Conservation (phyloP, 1,140 invertebrate species). For the Ladona fulva region DNA sequence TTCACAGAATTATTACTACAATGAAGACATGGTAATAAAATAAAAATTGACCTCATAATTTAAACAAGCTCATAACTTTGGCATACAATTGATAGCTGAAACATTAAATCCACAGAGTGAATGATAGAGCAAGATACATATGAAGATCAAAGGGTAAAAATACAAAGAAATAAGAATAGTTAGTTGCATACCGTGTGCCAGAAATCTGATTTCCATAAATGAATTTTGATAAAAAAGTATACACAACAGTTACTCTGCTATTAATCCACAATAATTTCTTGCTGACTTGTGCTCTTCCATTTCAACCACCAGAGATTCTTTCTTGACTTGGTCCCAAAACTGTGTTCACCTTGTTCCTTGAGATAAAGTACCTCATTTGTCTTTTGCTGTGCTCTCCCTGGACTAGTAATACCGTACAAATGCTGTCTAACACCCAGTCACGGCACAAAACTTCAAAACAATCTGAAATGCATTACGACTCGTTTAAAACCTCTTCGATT, state of each 20-base stretch:
- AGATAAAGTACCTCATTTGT: neutral
- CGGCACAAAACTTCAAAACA: neutral
- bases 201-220: neutral
- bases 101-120: neutral
- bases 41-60: neutral
- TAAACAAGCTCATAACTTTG: neutral
- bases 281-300: neutral
- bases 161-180: neutral
- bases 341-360: neutral
- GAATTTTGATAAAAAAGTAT: conserved; percentile 1
- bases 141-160: neutral
- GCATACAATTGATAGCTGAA: neutral
- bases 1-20: neutral
- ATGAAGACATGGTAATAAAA: neutral
- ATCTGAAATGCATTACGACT: neutral
- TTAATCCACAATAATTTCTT: neutral
- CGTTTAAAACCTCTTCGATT: neutral
- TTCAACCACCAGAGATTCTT: neutral
- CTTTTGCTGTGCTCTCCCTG: neutral
- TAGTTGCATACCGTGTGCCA: neutral
- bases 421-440: neutral
- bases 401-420: neutral
- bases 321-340: conserved; percentile 2
- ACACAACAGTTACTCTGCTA: neutral
- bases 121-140: neutral